Percentiles rank a stretch among this genome's conserved stretches.
Conservation (phyloP, 2,797 vertebrate genomes). For the Phalanger gymnotis region DNA sequence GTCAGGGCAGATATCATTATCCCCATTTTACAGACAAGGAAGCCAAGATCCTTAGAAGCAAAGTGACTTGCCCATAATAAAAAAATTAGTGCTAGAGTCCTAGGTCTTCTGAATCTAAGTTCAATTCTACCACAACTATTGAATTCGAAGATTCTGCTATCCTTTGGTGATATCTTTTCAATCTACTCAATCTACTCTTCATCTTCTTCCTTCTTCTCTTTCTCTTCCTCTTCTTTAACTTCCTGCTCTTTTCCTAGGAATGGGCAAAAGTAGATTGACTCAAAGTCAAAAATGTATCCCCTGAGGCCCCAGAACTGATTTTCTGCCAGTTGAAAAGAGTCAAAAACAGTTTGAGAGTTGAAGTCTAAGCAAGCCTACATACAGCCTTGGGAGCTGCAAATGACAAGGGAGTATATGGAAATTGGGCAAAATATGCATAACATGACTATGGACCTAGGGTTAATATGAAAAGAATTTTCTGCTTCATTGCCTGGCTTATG, state of each 20-base stretch:
- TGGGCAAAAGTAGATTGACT: neutral
- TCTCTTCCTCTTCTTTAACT: neutral
- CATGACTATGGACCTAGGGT: constrained; percentile 4
- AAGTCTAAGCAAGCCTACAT: constrained; percentile 11
- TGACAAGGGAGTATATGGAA: constrained; percentile 27
- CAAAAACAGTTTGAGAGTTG: constrained; percentile 26
- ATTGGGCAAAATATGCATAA: constrained; percentile 10
- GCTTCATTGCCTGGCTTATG: neutral
- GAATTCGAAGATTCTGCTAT: neutral
- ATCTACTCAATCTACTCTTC: neutral
- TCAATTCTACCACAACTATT: neutral
- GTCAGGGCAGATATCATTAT: neutral
- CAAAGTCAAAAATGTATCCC: neutral
- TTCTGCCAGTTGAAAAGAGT: neutral
- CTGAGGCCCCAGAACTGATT: neutral
- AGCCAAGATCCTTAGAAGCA: neutral
- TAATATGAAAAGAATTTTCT: neutral
- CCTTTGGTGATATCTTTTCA: neutral
- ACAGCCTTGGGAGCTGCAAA: constrained; percentile 1
- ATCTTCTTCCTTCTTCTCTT: neutral
- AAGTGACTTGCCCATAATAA: neutral
- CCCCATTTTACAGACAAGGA: neutral
- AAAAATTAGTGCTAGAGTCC: neutral
- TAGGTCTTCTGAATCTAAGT: neutral
- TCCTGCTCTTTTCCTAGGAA: neutral